Conservation (phyloP, 2,888 invertebrate genomes). For the Tenthredo livida region DNA sequence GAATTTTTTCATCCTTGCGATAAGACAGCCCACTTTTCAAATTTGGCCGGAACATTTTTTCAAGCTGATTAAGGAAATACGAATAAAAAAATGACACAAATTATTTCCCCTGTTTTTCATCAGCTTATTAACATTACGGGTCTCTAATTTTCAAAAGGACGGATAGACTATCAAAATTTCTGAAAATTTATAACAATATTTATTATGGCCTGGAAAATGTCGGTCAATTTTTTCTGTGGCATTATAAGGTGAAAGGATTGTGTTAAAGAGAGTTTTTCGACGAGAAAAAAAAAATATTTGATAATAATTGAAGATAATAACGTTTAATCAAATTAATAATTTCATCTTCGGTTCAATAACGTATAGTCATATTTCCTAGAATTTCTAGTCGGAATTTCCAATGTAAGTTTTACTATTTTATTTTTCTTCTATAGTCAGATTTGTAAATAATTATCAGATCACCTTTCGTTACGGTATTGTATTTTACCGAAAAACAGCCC, state of each 20-base stretch:
- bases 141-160: neutral
- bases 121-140: neutral
- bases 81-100: neutral
- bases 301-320: conserved; percentile 54
- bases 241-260: neutral
- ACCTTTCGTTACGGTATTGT: neutral
- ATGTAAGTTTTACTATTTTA: neutral
- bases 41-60: neutral
- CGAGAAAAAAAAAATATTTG: conserved; percentile 19
- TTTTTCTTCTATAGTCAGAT: neutral
- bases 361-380: neutral
- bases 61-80: neutral
- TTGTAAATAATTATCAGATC: neutral
- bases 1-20: conserved; percentile 40
- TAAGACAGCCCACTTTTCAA: neutral
- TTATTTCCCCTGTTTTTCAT: neutral
- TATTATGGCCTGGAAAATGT: neutral
- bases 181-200: neutral
- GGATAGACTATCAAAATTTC: neutral
- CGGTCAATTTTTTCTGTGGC: conserved; percentile 1
- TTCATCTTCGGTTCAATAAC: neutral
- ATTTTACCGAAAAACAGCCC: neutral
- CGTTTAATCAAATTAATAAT: conserved; percentile 15
- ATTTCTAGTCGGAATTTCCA: conserved; percentile 40
- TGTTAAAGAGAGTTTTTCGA: neutral